Percentiles rank a stretch among this genome's conserved stretches.
phyloP scores from a whole-genome alignment of 1,140 invertebrate species.

The Goniozus legneri region DNA sequence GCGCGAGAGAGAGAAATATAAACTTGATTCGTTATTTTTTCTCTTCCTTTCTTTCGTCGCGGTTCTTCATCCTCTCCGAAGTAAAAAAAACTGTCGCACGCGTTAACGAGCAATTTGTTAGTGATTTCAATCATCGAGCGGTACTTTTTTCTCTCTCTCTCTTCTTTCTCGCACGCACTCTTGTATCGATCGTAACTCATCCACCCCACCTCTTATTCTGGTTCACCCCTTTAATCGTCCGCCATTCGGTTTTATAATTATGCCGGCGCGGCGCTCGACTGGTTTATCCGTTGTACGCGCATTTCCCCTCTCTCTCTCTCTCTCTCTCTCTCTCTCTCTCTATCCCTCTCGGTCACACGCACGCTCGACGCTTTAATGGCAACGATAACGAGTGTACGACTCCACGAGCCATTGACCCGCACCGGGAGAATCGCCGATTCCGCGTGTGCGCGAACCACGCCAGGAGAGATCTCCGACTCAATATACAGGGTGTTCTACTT shows the following conservation, averaged over 20 bases:
- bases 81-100: not conserved
- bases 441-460: constrained; percentile 26
- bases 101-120: not conserved
- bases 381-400: no score
- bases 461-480: constrained; percentile 4
- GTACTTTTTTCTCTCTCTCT: not conserved
- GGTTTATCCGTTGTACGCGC: not conserved
- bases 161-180: not conserved
- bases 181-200: constrained; percentile 1
- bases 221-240: not conserved
- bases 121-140: not conserved
- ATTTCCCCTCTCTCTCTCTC: not conserved
- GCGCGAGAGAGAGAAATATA: not conserved
- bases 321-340: not conserved
- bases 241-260: no score
- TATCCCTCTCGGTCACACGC: constrained; percentile 3
- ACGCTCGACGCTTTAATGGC: no score
- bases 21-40: not conserved
- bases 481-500: not conserved
- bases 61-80: not conserved
- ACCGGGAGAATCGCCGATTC: no score
- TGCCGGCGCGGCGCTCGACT: no score
- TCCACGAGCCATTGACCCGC: no score
- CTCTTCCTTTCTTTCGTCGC: not conserved
- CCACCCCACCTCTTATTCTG: not conserved